Percentiles rank a stretch among this genome's conserved stretches.
phyloP scores from a whole-genome alignment of 2,797 vertebrate species.

The Mus caroli region DNA sequence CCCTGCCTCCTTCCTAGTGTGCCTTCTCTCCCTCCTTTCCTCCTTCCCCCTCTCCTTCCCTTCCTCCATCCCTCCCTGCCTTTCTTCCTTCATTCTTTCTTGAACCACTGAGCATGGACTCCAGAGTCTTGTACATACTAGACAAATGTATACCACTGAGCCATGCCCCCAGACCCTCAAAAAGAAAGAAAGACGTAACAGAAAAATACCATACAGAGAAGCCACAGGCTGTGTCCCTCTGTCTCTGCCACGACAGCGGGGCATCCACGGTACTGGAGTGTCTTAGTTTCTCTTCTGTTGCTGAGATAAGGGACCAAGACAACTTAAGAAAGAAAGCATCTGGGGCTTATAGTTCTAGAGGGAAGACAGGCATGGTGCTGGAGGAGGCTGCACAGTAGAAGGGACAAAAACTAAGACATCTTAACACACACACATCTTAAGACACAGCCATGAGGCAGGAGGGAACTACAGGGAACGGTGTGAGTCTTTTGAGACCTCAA shows the following conservation, averaged over 20 bases:
- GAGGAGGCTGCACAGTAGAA: background rate
- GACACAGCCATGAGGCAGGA: background rate
- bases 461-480: background rate
- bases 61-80: no score
- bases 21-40: no score
- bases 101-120: background rate
- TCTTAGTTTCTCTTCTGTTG: background rate
- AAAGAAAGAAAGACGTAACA: background rate
- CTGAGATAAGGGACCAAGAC: background rate
- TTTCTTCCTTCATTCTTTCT: background rate
- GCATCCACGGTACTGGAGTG: background rate
- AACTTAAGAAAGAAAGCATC: background rate
- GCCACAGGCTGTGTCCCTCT: background rate
- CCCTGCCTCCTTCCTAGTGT: no score
- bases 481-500: background rate
- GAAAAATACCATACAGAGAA: background rate
- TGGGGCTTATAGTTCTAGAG: background rate
- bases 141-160: background rate
- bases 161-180: background rate
- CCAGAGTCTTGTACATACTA: background rate
- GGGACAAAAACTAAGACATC: background rate
- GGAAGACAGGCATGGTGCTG: background rate
- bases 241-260: fast-evolving
- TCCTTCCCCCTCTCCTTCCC: background rate
- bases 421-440: background rate